Conservation (phyloP, 2,113 vertebrate species). For the Lepisosteus osseus region DNA sequence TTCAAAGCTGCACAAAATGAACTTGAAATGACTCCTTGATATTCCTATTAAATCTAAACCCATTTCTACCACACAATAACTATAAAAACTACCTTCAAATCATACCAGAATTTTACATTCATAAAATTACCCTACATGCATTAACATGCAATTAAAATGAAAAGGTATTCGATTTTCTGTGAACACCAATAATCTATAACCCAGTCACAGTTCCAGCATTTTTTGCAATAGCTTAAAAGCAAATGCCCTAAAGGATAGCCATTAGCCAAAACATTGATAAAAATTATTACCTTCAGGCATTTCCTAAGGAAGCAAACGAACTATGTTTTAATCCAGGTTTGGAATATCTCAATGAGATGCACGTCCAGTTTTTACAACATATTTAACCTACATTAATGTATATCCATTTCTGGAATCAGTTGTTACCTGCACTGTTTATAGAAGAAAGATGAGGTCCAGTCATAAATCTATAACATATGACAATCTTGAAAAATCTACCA, state of each 20-base stretch:
- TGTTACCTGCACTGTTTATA: background rate
- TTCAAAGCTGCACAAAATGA: no score
- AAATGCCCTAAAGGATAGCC: constrained; percentile 40
- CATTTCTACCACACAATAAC: no score
- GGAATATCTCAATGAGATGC: background rate
- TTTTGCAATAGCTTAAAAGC: constrained; percentile 6
- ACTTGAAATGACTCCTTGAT: no score
- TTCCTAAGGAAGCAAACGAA: background rate
- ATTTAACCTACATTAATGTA: background rate
- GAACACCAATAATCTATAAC: constrained; percentile 44
- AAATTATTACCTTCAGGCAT: constrained; percentile 2
- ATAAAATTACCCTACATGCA: background rate
- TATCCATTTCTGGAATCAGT: background rate
- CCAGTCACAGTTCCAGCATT: constrained; percentile 32
- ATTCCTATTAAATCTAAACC: no score
- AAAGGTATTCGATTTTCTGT: constrained; percentile 34
- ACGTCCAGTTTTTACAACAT: background rate
- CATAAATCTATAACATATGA: background rate
- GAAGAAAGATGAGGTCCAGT: background rate
- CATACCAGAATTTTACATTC: background rate
- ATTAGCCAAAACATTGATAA: constrained; percentile 20
- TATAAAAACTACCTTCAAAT: no score
- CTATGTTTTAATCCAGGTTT: constrained; percentile 2
- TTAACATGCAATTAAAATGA: background rate
- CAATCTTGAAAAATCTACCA: no score